These are phyloP conservation scores for Rosalia funebris DNA, from an alignment of 2,888 invertebrate species.

Conservation along the genomic window DNA sequence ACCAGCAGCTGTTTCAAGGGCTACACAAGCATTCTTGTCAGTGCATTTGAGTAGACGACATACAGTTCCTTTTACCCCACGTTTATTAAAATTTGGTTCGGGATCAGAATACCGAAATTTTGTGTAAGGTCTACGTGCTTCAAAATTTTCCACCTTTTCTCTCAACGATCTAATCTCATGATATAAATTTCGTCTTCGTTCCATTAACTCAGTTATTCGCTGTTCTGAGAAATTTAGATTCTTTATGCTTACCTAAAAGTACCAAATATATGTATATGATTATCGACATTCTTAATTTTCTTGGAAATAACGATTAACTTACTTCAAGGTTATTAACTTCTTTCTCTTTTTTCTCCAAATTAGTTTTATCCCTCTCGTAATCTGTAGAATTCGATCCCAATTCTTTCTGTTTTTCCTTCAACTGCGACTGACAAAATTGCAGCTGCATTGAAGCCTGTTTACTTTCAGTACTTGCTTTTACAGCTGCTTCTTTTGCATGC, in stretches of 20 bases:
- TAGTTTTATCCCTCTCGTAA: slow-evolving; percentile 72
- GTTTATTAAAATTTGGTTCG: slow-evolving; percentile 74
- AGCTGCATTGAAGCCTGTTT: slow-evolving; percentile 82
- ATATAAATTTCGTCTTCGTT: slow-evolving; percentile 65
- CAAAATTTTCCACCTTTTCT: slow-evolving; percentile 70
- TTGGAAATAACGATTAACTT: no score
- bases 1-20: slow-evolving; percentile 87
- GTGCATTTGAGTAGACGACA: slow-evolving; percentile 81
- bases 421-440: slow-evolving; percentile 70
- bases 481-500: slow-evolving; percentile 78
- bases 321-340: slow-evolving; percentile 70
- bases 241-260: slow-evolving; percentile 58
- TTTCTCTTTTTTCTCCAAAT: slow-evolving; percentile 68
- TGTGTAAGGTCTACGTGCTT: slow-evolving; percentile 68
- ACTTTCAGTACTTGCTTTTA: slow-evolving; percentile 81
- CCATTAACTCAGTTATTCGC: slow-evolving; percentile 67
- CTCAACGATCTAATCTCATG: slow-evolving; percentile 68
- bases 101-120: slow-evolving; percentile 84
- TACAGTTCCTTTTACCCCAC: slow-evolving; percentile 79
- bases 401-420: slow-evolving; percentile 75
- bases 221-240: slow-evolving; percentile 72
- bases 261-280: no score
- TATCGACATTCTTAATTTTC: no score
- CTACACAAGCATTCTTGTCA: slow-evolving; percentile 77
- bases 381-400: slow-evolving; percentile 74